Percentiles rank a stretch among this genome's conserved stretches.
These are phyloP conservation scores for Hypomesus transpacificus DNA, from an alignment of 2,113 vertebrate species.

Conservation along the genomic window DNA sequence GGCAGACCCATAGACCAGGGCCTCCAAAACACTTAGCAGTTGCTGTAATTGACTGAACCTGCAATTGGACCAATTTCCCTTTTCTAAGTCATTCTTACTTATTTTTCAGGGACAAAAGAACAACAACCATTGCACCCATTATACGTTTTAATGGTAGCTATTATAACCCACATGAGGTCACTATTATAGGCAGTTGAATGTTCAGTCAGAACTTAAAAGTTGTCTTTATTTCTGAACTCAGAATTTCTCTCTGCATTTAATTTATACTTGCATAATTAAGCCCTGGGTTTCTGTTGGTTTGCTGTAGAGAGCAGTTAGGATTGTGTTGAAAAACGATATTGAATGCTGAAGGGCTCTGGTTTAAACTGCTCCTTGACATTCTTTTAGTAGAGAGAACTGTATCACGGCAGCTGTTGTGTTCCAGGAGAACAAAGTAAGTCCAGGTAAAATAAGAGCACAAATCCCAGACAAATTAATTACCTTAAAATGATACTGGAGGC, in stretches of 20 bases:
- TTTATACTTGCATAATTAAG: slow-evolving; percentile 7
- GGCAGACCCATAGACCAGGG: neutral
- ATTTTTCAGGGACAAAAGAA: slow-evolving; percentile 17
- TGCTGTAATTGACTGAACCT: slow-evolving; percentile 30
- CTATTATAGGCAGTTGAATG: neutral
- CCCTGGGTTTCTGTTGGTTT: slow-evolving; percentile 21
- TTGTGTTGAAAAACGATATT: slow-evolving; percentile 54
- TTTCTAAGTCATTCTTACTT: slow-evolving; percentile 18
- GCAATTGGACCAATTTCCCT: slow-evolving; percentile 28
- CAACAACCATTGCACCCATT: slow-evolving; percentile 2
- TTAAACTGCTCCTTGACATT: slow-evolving; percentile 50
- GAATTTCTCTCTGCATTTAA: neutral
- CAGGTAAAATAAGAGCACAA: slow-evolving; percentile 34
- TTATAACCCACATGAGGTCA: slow-evolving; percentile 12
- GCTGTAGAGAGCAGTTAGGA: slow-evolving; percentile 35
- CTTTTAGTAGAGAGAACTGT: slow-evolving; percentile 29
- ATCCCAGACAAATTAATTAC: slow-evolving; percentile 58
- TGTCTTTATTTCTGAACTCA: slow-evolving; percentile 7
- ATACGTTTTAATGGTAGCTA: slow-evolving; percentile 16
- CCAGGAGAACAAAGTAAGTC: slow-evolving; percentile 45
- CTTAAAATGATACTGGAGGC: slow-evolving; percentile 27
- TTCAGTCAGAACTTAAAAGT: slow-evolving; percentile 8
- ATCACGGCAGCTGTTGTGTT: slow-evolving; percentile 38
- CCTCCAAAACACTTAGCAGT: slow-evolving; percentile 19
- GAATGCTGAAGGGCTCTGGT: slow-evolving; percentile 48